These are phyloP conservation scores for Plestiodon gilberti DNA, from an alignment of 2,113 vertebrate genomes.

Conservation along the genomic window DNA sequence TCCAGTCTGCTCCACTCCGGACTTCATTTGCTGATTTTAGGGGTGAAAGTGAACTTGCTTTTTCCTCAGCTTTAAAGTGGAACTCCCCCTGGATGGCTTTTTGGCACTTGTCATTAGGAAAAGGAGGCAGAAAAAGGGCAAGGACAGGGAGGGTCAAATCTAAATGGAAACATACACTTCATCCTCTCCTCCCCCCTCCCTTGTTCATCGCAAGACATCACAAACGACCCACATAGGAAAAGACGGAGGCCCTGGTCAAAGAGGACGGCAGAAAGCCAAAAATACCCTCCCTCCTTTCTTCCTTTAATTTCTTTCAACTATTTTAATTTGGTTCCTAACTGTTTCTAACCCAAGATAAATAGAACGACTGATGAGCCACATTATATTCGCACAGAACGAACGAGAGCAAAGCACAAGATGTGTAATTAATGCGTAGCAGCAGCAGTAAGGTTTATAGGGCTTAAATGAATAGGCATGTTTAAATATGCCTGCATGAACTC, in stretches of 20 bases:
- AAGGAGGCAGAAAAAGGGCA: slow-evolving; percentile 21
- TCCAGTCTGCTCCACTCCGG: not conserved
- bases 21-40: slow-evolving; percentile 23
- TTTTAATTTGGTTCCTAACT: slow-evolving; percentile 49
- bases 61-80: slow-evolving; percentile 29
- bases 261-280: not conserved
- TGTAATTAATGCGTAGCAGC: slow-evolving; percentile 39
- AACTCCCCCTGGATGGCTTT: not conserved
- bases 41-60: slow-evolving; percentile 5
- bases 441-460: slow-evolving; percentile 33
- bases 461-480: slow-evolving; percentile 45
- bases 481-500: slow-evolving; percentile 37
- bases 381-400: slow-evolving; percentile 40
- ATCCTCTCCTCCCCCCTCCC: slow-evolving; percentile 10
- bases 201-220: slow-evolving; percentile 10
- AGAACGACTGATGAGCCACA: slow-evolving; percentile 57
- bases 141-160: slow-evolving; percentile 9
- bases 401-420: slow-evolving; percentile 17
- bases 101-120: slow-evolving; percentile 1
- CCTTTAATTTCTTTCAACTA: slow-evolving; percentile 27
- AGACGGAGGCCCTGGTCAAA: not conserved
- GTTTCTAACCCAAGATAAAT: slow-evolving; percentile 53
- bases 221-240: not conserved
- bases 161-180: slow-evolving; percentile 50
- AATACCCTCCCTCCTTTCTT: slow-evolving; percentile 16